phyloP scores from a whole-genome alignment of 2,113 vertebrate species.

The Pluvialis apricaria region DNA sequence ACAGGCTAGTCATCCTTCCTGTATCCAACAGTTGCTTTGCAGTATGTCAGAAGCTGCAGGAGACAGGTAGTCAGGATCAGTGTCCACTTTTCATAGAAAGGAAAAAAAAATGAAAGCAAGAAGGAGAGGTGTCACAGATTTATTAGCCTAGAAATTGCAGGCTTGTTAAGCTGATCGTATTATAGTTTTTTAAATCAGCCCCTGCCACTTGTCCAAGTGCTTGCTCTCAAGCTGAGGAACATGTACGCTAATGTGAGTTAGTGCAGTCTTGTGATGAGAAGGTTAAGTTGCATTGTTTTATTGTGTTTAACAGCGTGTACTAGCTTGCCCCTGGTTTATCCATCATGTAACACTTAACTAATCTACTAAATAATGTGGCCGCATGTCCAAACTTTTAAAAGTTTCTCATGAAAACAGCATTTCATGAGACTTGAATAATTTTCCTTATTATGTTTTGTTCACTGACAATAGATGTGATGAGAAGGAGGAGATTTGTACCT shows the following conservation, averaged over 20 bases:
- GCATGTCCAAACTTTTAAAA: background rate
- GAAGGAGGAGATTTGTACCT: background rate
- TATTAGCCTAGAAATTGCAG: background rate
- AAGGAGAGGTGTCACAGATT: background rate
- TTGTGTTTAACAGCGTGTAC: background rate
- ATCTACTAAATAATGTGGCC: background rate
- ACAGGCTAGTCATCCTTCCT: background rate
- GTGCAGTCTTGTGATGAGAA: background rate
- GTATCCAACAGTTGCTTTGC: background rate
- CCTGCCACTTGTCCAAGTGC: background rate
- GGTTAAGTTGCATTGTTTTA: background rate
- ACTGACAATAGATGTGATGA: background rate
- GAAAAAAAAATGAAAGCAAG: background rate
- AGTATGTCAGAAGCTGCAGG: background rate
- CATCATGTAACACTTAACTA: background rate
- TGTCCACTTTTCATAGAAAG: background rate
- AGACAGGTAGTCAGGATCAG: rapidly evolving
- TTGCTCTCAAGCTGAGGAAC: background rate
- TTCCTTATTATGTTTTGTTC: background rate
- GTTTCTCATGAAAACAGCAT: background rate
- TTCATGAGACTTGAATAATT: background rate
- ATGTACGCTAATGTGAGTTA: background rate
- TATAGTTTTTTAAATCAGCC: background rate
- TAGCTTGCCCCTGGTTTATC: background rate
- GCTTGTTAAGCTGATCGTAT: background rate